Evolutionary conservation across 2,797 vertebrate species (phyloP).

Genomic region (Mus caroli): DNA sequence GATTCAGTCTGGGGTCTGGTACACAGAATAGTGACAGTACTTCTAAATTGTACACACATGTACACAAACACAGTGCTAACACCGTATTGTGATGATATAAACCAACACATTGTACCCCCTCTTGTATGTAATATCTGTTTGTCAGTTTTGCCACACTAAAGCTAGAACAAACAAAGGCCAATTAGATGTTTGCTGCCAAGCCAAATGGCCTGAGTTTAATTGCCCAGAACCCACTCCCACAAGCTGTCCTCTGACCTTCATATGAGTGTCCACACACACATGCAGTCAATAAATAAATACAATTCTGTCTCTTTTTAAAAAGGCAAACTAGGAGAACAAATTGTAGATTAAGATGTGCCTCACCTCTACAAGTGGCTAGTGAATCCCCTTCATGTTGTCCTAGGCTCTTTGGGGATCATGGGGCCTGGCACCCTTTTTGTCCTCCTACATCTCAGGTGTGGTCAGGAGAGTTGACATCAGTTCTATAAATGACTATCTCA

Average conservation of each 20-base stretch:
- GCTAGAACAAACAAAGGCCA: not conserved
- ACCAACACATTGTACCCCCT: not conserved
- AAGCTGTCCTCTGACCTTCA: not conserved
- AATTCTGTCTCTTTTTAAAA: not conserved
- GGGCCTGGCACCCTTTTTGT: not conserved
- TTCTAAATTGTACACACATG: not conserved
- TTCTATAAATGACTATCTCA: conserved; percentile 57
- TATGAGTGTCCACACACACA: not conserved
- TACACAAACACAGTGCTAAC: not conserved
- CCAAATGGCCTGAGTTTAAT: not conserved
- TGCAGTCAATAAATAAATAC: not conserved
- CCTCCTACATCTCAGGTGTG: conserved; percentile 9
- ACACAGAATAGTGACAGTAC: not conserved
- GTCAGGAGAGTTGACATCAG: conserved; percentile 57
- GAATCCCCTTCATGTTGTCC: not conserved
- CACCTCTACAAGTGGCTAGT: not conserved
- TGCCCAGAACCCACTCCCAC: not conserved
- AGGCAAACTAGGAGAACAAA: not conserved
- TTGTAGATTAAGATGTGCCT: conserved; percentile 2
- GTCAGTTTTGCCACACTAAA: not conserved
- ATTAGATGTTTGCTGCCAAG: not conserved
- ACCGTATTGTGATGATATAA: not conserved
- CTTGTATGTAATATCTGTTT: not conserved
- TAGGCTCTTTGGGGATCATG: not conserved
- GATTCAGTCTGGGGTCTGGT: not conserved